These are phyloP conservation scores for Poeciliopsis turneri DNA, from an alignment of 2,797 vertebrate species.

Conservation along the genomic window DNA sequence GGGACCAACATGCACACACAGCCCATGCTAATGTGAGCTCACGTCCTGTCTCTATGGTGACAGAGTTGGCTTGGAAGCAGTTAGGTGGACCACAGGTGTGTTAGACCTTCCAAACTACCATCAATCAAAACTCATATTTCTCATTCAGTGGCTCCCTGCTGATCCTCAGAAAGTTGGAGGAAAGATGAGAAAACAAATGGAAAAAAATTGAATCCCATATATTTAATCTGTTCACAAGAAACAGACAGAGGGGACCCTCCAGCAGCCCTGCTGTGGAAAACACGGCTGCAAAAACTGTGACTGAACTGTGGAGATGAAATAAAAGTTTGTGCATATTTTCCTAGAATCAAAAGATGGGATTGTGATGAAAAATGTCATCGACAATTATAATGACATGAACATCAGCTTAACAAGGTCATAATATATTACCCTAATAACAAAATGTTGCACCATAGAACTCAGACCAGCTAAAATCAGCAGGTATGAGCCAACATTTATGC, in stretches of 20 bases:
- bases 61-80: conserved; percentile 53
- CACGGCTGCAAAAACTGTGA: no score
- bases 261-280: no score
- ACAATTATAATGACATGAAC: no score
- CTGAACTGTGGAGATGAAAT: no score
- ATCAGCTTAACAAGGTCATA: no score
- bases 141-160: background rate
- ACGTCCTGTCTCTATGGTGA: conserved; percentile 41
- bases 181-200: background rate
- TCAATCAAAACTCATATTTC: background rate
- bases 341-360: no score
- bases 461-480: no score
- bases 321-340: no score
- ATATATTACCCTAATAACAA: no score
- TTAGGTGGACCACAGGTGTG: conserved; percentile 7
- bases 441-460: no score
- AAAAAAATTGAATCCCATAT: background rate
- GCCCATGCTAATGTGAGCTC: conserved; percentile 27
- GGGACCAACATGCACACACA: conserved; percentile 32
- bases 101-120: background rate
- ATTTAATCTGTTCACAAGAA: background rate
- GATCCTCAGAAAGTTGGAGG: background rate
- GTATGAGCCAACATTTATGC: no score
- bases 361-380: no score
- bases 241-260: background rate